These are phyloP conservation scores for Psettodes erumei DNA, from an alignment of 2,113 vertebrate species.

Conservation along the genomic window DNA sequence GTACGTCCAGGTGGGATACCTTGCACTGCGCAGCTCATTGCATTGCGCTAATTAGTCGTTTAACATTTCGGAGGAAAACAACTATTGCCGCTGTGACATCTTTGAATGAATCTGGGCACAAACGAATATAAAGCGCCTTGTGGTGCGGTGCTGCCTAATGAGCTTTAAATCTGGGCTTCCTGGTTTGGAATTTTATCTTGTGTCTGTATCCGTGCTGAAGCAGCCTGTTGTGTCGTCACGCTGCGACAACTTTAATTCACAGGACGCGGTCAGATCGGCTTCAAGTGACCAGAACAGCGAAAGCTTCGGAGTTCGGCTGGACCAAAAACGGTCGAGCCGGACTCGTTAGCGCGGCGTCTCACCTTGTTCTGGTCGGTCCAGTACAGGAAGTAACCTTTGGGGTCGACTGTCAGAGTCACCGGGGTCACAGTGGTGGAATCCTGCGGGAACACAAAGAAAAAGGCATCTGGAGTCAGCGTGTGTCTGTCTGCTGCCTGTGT, in stretches of 20 bases:
- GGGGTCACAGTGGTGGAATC: conserved; percentile 92
- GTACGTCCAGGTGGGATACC: not conserved
- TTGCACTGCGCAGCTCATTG: not conserved
- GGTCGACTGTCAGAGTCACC: conserved; percentile 92
- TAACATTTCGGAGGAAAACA: not conserved
- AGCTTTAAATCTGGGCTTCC: not conserved
- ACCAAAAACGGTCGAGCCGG: not conserved
- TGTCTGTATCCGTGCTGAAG: not conserved
- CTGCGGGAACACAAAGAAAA: conserved; percentile 72
- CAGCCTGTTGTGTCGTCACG: not conserved
- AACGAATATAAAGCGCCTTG: not conserved
- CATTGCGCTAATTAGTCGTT: not conserved
- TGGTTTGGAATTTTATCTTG: conserved; percentile 10
- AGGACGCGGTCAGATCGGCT: accelerated
- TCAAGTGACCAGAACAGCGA: not conserved
- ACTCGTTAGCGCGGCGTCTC: conserved; percentile 54
- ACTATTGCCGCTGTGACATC: not conserved
- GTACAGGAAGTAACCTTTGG: conserved; percentile 96
- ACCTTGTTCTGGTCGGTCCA: conserved; percentile 99
- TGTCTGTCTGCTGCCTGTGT: conserved; percentile 1
- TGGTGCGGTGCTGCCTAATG: not conserved
- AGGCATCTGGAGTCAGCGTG: conserved; percentile 42
- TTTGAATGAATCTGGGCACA: not conserved
- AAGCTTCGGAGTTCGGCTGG: not conserved
- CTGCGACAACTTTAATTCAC: not conserved